Conservation (phyloP, 1,140 invertebrate genomes). For the Ceratina australensis region DNA sequence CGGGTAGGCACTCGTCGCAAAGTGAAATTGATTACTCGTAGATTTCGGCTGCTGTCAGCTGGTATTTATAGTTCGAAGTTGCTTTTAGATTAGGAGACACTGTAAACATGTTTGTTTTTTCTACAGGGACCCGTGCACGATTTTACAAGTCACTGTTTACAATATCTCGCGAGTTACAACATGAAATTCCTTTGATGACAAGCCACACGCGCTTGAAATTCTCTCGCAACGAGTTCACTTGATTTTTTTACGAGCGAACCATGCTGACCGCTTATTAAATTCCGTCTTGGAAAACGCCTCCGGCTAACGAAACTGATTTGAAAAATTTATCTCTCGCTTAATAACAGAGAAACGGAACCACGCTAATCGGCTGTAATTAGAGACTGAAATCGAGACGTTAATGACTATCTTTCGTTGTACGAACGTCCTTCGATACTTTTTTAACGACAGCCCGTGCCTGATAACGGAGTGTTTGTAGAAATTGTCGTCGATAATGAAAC, state of each 20-base stretch:
- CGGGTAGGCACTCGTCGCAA: too few relatives aligned
- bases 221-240: too few relatives aligned
- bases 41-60: too few relatives aligned
- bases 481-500: not conserved
- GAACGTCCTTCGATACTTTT: not conserved
- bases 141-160: not conserved
- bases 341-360: not conserved
- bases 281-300: not conserved
- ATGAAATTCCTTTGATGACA: not conserved
- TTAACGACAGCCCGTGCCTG: not conserved
- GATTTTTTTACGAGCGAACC: too few relatives aligned
- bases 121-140: too few relatives aligned
- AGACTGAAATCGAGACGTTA: not conserved
- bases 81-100: too few relatives aligned
- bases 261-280: too few relatives aligned
- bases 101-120: too few relatives aligned
- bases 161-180: not conserved
- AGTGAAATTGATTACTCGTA: too few relatives aligned
- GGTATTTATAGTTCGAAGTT: too few relatives aligned
- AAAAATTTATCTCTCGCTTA: not conserved
- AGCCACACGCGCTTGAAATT: not conserved
- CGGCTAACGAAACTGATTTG: too few relatives aligned
- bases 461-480: not conserved
- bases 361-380: not conserved
- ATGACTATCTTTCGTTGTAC: not conserved